Evolutionary conservation across 2,113 vertebrate species (phyloP), one percentile per base, ranked within the genome.

Genomic region (Salvator merianae): DNA sequence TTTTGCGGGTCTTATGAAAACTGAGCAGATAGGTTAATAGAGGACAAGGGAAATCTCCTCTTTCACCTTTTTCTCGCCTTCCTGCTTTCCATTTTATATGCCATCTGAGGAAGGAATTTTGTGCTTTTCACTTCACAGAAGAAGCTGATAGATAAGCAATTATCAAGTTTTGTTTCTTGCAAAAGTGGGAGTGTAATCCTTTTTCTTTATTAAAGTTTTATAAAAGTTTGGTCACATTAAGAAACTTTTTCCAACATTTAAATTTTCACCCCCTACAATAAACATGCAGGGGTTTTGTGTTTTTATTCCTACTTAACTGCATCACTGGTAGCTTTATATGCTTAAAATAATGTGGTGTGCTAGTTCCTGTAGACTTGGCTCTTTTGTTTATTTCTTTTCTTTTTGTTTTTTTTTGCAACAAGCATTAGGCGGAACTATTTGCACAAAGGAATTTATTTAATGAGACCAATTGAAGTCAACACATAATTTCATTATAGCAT

Each of bases 361-460:
- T 73, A 32, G 16, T 65, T 85, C 53, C 40, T 79, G 55, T 63
- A 43, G 30, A 36, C 2, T 65, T 65, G 47, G 24, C 66, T 63
- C 36, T 79, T 72, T 28, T 72, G 12, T 73, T 50, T 50, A 55
- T 36, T 65, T 66, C 24, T 36, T 68, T 24, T 10, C 9, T 36
- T 63, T 28, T 43, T 53, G n/a, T 10, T 18, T 36, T 63, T 28
- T 43, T 53, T 4, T 32, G n/a, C 20, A 38, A 59, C n/a, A 85
- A 47, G 69, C 36, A 85, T 63, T 79, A 85, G 76, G 77, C 38
- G 10, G 68, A 63, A 55, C 13, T 79, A 73, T 85, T 62, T 73
- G 70, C 50, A 65, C 40, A 65, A 85, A 79, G 38, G 59, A 63
- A 38, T 73, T 79, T 84, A 55, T 70, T 62, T 85, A 79, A 85